Conservation (phyloP, 2,113 vertebrate genomes). For the Gnathonemus echidnorhynchus region DNA sequence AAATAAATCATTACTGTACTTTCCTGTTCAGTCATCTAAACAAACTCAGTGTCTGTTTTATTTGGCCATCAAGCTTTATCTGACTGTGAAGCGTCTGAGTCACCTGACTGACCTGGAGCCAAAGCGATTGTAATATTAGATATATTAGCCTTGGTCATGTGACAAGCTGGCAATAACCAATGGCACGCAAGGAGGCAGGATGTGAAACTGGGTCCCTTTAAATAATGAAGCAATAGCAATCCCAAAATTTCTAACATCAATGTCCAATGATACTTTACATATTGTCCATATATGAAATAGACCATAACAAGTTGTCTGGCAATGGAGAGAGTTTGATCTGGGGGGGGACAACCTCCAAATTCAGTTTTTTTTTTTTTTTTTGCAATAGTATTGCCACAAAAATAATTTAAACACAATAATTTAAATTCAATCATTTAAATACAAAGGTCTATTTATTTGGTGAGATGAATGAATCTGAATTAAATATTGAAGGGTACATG, state of each 20-base stretch:
- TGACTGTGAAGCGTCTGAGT: conserved; percentile 8
- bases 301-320: background rate
- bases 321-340: background rate
- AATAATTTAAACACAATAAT: background rate
- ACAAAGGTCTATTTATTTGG: background rate
- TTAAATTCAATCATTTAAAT: background rate
- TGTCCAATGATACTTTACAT: background rate
- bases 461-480: background rate
- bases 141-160: background rate
- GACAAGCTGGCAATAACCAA: background rate
- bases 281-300: background rate
- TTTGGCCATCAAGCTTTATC: background rate
- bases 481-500: background rate
- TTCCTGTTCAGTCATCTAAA: background rate
- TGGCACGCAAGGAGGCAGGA: background rate
- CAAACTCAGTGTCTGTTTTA: background rate
- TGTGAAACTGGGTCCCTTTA: background rate
- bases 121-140: background rate
- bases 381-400: background rate
- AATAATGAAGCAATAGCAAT: background rate
- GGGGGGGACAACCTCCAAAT: background rate
- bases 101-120: background rate
- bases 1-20: background rate
- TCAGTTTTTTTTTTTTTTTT: background rate
- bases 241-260: background rate